Percentiles rank a stretch among this genome's conserved stretches.
These are phyloP conservation scores for Eupithecia vulgata DNA, from an alignment of 2,888 invertebrate genomes.

Conservation along the genomic window DNA sequence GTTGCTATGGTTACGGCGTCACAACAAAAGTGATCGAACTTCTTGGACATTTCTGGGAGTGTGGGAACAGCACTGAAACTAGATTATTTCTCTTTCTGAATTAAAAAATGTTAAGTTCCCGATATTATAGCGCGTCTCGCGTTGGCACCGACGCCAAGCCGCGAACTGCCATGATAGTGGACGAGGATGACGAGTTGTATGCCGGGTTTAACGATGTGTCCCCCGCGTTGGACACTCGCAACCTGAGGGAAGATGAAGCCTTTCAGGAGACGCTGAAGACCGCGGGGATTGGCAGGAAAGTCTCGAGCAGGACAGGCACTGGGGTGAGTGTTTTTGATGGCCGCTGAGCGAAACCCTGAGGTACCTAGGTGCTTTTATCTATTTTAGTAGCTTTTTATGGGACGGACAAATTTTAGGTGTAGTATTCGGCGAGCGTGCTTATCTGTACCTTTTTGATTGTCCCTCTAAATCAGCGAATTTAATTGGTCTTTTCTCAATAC, in stretches of 20 bases:
- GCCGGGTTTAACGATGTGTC: slow-evolving; percentile 88
- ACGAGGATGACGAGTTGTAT: slow-evolving; percentile 87
- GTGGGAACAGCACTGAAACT: neutral
- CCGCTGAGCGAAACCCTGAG: no score
- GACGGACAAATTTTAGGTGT: no score
- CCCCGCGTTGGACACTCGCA: slow-evolving; percentile 86
- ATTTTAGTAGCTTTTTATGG: neutral
- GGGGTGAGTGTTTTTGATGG: slow-evolving; percentile 60
- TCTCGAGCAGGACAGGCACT: slow-evolving; percentile 82
- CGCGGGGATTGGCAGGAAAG: slow-evolving; percentile 88
- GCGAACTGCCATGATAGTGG: slow-evolving; percentile 70
- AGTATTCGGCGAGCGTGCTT: no score
- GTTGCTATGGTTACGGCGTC: slow-evolving; percentile 76
- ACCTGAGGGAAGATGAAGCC: slow-evolving; percentile 88
- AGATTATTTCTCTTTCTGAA: slow-evolving; percentile 16
- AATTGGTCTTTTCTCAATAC: no score
- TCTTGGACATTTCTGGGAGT: no score
- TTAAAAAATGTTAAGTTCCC: slow-evolving; percentile 68
- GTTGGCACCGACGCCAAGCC: slow-evolving; percentile 71
- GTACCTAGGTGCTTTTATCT: neutral
- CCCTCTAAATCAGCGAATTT: neutral
- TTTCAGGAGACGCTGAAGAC: slow-evolving; percentile 91
- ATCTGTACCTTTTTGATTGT: no score
- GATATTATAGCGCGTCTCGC: slow-evolving; percentile 73
- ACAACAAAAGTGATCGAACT: slow-evolving; percentile 64